Conservation (phyloP, 2,797 vertebrate genomes). For the Knipowitschia caucasica region DNA sequence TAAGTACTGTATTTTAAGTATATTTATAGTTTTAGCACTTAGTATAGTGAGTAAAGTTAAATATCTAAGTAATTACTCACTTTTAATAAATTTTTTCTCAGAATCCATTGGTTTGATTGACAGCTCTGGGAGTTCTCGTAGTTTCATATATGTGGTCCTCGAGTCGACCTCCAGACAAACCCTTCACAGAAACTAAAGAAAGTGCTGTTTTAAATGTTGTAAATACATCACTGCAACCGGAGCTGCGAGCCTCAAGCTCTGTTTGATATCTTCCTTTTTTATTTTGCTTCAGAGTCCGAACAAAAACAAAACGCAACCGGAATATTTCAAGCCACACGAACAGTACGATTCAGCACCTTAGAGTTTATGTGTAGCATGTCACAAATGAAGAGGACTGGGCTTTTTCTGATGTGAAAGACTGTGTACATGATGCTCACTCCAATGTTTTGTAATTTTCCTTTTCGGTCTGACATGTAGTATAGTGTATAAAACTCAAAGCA, state of each 20-base stretch:
- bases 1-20: no score
- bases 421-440: constrained; percentile 79
- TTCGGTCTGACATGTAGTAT: constrained; percentile 78
- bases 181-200: no score
- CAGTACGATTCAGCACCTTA: constrained; percentile 75
- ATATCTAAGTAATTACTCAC: no score
- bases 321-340: constrained; percentile 45
- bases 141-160: no score
- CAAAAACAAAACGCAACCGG: constrained; percentile 40
- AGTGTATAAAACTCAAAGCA: constrained; percentile 84
- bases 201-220: no score
- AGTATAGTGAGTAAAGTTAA: no score
- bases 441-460: constrained; percentile 56
- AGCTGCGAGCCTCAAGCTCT: constrained; percentile 1
- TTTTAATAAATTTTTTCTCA: no score
- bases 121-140: no score
- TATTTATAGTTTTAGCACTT: no score
- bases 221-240: no score
- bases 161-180: no score
- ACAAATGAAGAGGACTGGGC: constrained; percentile 45
- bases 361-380: constrained; percentile 74
- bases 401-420: constrained; percentile 68
- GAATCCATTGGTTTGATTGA: no score
- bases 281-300: constrained; percentile 20
- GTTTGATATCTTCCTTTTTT: background rate